phyloP scores from a whole-genome alignment of 2,797 vertebrate species.

The Dallia pectoralis region DNA sequence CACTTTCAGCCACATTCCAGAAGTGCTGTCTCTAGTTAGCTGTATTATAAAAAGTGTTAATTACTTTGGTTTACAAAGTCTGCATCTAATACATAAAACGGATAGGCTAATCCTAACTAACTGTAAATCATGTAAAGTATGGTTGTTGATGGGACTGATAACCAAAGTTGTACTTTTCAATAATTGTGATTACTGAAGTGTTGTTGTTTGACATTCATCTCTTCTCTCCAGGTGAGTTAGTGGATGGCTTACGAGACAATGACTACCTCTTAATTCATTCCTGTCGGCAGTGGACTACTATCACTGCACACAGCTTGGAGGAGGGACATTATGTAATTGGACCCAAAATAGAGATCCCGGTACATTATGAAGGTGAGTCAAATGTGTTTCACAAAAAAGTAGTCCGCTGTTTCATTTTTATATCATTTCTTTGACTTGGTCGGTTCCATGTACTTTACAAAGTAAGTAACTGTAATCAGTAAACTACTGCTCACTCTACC shows the following conservation, averaged over 20 bases:
- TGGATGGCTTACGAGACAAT: slow-evolving; percentile 93
- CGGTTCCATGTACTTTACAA: slow-evolving; percentile 10
- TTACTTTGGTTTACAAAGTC: not conserved
- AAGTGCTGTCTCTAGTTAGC: not conserved
- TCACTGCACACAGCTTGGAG: slow-evolving; percentile 97
- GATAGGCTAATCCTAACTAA: not conserved
- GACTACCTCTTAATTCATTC: slow-evolving; percentile 98
- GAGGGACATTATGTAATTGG: slow-evolving; percentile 99
- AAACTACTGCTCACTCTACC: not conserved
- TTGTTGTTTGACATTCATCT: not conserved
- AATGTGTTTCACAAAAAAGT: not conserved
- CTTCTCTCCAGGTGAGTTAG: slow-evolving; percentile 81
- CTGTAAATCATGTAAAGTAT: not conserved
- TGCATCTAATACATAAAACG: not conserved
- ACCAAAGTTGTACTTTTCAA: not conserved
- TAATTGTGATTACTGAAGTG: not conserved
- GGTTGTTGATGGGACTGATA: not conserved
- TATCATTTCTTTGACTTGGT: not conserved
- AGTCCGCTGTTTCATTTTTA: not conserved
- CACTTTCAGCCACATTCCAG: not conserved
- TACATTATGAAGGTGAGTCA: slow-evolving; percentile 94
- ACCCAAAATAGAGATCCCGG: slow-evolving; percentile 99
- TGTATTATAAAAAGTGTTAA: not conserved
- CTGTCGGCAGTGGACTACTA: slow-evolving; percentile 98
- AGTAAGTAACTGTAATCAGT: not conserved